phyloP scores from a whole-genome alignment of 2,113 vertebrate species.

The Bombycilla garrulus region DNA sequence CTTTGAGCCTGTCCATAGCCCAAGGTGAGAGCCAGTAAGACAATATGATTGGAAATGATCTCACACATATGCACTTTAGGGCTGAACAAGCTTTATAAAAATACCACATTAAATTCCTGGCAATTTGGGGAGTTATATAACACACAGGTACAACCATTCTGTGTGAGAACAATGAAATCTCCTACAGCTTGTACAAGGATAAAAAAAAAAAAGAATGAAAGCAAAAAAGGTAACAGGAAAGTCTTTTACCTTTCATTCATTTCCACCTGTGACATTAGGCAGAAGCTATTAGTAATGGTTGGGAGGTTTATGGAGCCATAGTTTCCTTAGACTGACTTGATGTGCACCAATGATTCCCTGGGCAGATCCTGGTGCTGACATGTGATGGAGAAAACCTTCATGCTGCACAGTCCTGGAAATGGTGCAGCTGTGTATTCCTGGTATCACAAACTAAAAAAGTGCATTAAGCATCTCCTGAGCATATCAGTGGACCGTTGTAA shows the following conservation, averaged over 20 bases:
- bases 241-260: neutral
- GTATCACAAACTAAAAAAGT: neutral
- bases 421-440: neutral
- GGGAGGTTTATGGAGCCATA: neutral
- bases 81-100: neutral
- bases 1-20: neutral
- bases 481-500: neutral
- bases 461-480: neutral
- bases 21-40: neutral
- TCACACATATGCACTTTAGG: rapidly evolving
- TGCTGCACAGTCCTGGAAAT: neutral
- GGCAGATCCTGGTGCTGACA: neutral
- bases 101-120: neutral
- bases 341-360: neutral
- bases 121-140: neutral
- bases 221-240: neutral
- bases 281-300: neutral
- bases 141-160: neutral
- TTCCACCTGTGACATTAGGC: neutral
- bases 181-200: neutral
- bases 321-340: neutral
- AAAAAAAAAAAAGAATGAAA: neutral
- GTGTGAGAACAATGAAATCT: neutral
- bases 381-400: neutral
- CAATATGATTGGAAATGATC: neutral